These are phyloP conservation scores for Clostera curtula DNA, from an alignment of 2,888 invertebrate genomes.

Conservation along the genomic window DNA sequence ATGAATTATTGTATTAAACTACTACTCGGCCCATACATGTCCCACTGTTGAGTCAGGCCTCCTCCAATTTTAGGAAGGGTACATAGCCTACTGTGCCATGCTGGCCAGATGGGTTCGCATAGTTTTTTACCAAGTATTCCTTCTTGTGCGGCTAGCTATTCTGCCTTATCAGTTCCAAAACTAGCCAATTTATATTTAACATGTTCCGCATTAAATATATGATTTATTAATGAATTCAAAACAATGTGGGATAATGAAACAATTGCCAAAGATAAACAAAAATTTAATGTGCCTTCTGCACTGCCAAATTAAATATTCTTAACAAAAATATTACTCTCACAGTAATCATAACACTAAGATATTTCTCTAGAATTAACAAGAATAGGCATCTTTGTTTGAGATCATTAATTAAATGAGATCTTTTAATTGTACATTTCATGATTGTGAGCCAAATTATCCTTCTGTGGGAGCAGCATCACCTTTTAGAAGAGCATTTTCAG, in stretches of 20 bases:
- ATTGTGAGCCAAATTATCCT: constrained; percentile 36
- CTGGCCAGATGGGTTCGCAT: too few relatives aligned
- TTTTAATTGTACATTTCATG: constrained; percentile 27
- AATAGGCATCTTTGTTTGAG: constrained; percentile 34
- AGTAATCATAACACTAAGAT: constrained; percentile 44
- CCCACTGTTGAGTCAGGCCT: too few relatives aligned
- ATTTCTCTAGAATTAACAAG: constrained; percentile 52
- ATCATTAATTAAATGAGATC: constrained; percentile 50
- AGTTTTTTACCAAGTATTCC: too few relatives aligned
- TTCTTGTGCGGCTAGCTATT: too few relatives aligned
- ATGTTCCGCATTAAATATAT: too few relatives aligned
- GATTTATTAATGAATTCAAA: constrained; percentile 7
- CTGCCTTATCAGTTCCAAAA: too few relatives aligned
- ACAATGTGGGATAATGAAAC: constrained; percentile 9
- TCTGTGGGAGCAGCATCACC: constrained; percentile 62
- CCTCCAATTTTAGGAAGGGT: too few relatives aligned
- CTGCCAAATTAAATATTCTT: constrained; percentile 39
- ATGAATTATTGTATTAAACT: too few relatives aligned
- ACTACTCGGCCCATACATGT: too few relatives aligned
- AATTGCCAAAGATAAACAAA: constrained; percentile 25
- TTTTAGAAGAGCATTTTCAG: constrained; percentile 70
- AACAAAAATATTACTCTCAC: constrained; percentile 59
- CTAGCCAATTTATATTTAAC: too few relatives aligned
- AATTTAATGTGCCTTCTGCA: constrained; percentile 42
- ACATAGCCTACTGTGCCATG: too few relatives aligned